These are phyloP conservation scores for Argyrosomus japonicus DNA, from an alignment of 2,113 vertebrate genomes.

Conservation along the genomic window DNA sequence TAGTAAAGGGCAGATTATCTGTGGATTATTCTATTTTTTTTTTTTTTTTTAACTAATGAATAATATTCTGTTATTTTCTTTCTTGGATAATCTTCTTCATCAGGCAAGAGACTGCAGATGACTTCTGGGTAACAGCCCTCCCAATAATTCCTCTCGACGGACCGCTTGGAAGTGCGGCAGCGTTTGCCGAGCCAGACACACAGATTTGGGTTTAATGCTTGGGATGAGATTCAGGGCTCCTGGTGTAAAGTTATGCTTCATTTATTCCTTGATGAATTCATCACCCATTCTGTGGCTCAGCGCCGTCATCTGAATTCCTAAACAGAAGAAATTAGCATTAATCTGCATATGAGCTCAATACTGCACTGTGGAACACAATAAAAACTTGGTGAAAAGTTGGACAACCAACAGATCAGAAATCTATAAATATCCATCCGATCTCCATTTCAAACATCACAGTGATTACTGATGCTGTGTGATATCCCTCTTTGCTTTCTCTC, in stretches of 20 bases:
- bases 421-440: constrained; percentile 26
- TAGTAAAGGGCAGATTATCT: too few species aligned
- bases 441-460: constrained; percentile 32
- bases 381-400: constrained; percentile 6
- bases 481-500: background rate
- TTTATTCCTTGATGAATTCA: constrained; percentile 62
- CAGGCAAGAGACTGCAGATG: too few species aligned
- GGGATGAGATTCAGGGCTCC: constrained; percentile 33
- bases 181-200: too few species aligned
- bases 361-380: constrained; percentile 6
- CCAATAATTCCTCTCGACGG: too few species aligned
- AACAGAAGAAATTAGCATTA: constrained; percentile 48
- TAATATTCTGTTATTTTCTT: too few species aligned
- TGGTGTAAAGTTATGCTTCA: constrained; percentile 51
- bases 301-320: constrained; percentile 38
- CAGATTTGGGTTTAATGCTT: constrained; percentile 1
- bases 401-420: constrained; percentile 8
- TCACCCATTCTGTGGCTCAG: constrained; percentile 36
- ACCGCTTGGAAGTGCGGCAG: too few species aligned
- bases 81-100: too few species aligned
- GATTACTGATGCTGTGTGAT: constrained; percentile 2
- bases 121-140: too few species aligned
- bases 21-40: too few species aligned
- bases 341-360: constrained; percentile 40
- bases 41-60: too few species aligned